These are phyloP conservation scores for Polyergus mexicanus DNA, from an alignment of 1,140 invertebrate genomes.

Conservation along the genomic window DNA sequence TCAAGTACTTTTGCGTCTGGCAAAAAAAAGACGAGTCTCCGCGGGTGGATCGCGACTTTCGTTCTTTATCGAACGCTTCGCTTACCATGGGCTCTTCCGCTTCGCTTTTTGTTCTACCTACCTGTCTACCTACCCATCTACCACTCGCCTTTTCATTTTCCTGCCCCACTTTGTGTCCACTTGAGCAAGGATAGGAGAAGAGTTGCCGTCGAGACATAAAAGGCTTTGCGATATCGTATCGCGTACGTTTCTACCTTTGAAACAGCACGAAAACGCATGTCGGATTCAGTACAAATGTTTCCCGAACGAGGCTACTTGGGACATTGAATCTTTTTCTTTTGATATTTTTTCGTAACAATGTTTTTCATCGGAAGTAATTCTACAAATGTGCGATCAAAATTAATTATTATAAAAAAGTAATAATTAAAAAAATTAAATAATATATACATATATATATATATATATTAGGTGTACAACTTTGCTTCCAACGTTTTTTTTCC, in stretches of 20 bases:
- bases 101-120: conserved; percentile 32
- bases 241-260: conserved; percentile 15
- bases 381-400: not conserved
- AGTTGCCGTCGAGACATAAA: conserved; percentile 35
- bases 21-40: conserved; percentile 42
- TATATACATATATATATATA: too few relatives aligned
- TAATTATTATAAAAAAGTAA: not conserved
- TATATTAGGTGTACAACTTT: too few relatives aligned
- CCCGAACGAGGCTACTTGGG: too few relatives aligned
- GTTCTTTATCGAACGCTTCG: conserved; percentile 53
- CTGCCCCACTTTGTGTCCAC: not conserved
- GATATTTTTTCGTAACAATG: not conserved
- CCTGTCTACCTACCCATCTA: conserved; percentile 16
- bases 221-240: conserved; percentile 13
- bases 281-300: conserved; percentile 28
- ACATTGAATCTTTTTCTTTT: conserved; percentile 6
- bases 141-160: conserved; percentile 13
- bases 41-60: conserved; percentile 51
- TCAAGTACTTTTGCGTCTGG: conserved; percentile 68
- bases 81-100: conserved; percentile 53
- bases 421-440: too few relatives aligned
- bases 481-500: too few relatives aligned
- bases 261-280: not conserved
- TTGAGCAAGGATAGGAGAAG: not conserved
- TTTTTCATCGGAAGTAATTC: not conserved